Conservation (phyloP, 64 coral and sea anemone genomes). For the Porites lutea region DNA sequence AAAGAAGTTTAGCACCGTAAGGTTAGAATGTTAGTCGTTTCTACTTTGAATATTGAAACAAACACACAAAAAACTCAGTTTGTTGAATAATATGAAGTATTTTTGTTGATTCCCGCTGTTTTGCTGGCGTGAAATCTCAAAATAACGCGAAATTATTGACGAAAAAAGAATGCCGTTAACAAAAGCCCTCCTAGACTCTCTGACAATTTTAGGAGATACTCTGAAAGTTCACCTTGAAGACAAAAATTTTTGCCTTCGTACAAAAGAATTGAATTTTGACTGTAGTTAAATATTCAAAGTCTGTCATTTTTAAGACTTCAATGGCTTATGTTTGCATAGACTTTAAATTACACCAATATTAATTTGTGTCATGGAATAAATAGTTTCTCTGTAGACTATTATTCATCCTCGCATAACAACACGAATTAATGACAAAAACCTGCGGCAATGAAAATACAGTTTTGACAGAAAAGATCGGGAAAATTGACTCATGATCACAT, state of each 20-base stretch:
- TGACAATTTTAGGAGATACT: neutral
- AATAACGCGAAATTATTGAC: constrained; percentile 52
- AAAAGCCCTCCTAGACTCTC: neutral
- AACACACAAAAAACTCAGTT: constrained; percentile 38
- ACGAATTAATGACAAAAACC: neutral
- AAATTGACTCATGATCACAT: neutral
- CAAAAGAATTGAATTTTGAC: constrained; percentile 46
- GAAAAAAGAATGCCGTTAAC: neutral
- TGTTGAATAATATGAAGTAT: constrained; percentile 45
- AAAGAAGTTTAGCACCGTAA: constrained; percentile 13
- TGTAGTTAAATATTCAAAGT: constrained; percentile 44
- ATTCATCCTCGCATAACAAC: neutral
- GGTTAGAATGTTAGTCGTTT: constrained; percentile 27
- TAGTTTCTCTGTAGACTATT: neutral
- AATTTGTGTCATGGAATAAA: constrained; percentile 24
- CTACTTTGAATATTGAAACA: constrained; percentile 27
- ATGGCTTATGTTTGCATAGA: constrained; percentile 21
- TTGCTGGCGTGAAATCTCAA: neutral
- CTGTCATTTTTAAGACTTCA: neutral
- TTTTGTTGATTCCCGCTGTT: constrained; percentile 28
- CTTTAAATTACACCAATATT: constrained; percentile 58
- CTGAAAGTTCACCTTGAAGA: neutral
- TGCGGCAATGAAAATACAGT: neutral
- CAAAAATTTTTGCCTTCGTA: neutral
- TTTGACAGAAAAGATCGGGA: neutral